phyloP scores from a whole-genome alignment of 2,888 invertebrate genomes.

The Drosophila diplacantha region DNA sequence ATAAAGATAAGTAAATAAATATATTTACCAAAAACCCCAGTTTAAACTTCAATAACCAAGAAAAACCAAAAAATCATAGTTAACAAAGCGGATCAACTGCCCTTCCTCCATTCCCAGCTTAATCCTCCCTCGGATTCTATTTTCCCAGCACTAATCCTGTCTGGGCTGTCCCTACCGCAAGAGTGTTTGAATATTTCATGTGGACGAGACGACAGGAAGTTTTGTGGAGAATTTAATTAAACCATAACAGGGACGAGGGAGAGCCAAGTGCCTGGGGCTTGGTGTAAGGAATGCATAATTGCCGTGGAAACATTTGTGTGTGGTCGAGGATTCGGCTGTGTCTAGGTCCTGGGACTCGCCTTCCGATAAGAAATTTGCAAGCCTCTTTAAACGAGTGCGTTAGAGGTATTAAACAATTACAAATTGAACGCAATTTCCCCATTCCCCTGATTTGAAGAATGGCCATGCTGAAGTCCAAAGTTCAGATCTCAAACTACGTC shows the following conservation, averaged over 20 bases:
- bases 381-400: not conserved
- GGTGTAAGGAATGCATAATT: conserved; percentile 27
- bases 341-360: not conserved
- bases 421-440: not conserved
- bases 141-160: conserved; percentile 25
- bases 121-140: conserved; percentile 22
- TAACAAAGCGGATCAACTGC: not conserved
- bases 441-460: not conserved
- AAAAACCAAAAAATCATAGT: not conserved
- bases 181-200: conserved; percentile 35
- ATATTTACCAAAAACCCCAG: not conserved
- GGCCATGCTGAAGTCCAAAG: conserved; percentile 7
- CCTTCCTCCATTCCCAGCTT: not conserved
- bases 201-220: conserved; percentile 20
- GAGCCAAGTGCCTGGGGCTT: conserved; percentile 6
- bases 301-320: conserved; percentile 8
- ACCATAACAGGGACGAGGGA: conserved; percentile 17
- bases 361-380: not conserved
- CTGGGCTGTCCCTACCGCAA: conserved; percentile 31
- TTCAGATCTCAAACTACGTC: conserved; percentile 10
- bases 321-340: too few relatives aligned
- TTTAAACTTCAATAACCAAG: not conserved
- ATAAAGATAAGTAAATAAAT: too few relatives aligned
- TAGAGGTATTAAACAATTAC: not conserved
- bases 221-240: conserved; percentile 36